A percentile compares a stretch with the other conserved stretches of the same genome.
Evolutionary conservation across 2,113 vertebrate species (phyloP).

Genomic region (Raja brachyura): DNA sequence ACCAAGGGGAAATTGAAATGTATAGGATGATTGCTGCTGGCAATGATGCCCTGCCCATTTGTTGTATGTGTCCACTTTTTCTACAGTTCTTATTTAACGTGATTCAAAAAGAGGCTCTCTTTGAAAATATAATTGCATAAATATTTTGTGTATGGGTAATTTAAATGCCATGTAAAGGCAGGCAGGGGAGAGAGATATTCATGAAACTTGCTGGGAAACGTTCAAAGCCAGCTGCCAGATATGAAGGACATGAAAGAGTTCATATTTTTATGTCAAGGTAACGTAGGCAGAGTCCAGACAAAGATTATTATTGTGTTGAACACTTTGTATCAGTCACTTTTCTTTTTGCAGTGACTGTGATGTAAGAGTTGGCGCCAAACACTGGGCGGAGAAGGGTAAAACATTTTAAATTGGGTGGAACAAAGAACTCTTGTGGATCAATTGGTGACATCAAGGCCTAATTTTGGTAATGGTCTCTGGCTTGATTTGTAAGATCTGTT

Average conservation of each 20-base stretch:
- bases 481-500: not conserved
- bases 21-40: not conserved
- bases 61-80: not conserved
- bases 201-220: not conserved
- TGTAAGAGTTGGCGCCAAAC: constrained; percentile 13
- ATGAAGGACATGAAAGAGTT: not conserved
- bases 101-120: not conserved
- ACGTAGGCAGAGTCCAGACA: not conserved
- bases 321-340: not conserved
- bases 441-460: constrained; percentile 27
- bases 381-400: constrained; percentile 18
- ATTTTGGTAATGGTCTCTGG: constrained; percentile 12
- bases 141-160: not conserved
- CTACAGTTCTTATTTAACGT: not conserved
- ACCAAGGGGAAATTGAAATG: not conserved
- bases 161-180: not conserved
- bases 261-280: not conserved
- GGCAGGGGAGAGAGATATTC: not conserved
- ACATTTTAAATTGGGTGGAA: constrained; percentile 26
- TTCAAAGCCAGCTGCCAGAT: not conserved
- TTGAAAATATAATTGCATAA: not conserved
- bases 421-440: constrained; percentile 20
- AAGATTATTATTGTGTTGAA: constrained; percentile 2
- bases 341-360: not conserved
- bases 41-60: not conserved